Percentiles rank a stretch among this genome's conserved stretches.
phyloP scores from a whole-genome alignment of 1,140 invertebrate genomes.

The Drosophila rufa region DNA sequence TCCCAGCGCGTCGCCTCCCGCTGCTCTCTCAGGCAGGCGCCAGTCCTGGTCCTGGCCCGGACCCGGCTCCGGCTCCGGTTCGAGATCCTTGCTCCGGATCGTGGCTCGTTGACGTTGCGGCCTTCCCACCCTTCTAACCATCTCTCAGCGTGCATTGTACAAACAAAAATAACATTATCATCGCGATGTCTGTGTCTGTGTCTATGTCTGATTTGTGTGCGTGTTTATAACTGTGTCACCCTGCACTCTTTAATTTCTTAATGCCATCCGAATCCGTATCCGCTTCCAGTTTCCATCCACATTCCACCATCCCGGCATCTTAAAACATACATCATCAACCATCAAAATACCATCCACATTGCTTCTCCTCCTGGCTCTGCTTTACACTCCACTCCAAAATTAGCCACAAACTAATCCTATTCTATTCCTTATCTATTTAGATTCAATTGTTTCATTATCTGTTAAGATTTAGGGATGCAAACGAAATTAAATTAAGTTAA shows the following conservation, averaged over 20 bases:
- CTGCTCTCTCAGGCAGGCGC: constrained; percentile 35
- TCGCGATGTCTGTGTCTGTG: constrained; percentile 37
- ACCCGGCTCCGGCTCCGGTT: background rate
- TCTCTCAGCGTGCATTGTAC: constrained; percentile 54
- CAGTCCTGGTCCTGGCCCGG: constrained; percentile 4
- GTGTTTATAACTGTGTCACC: constrained; percentile 28
- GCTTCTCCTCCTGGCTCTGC: constrained; percentile 42
- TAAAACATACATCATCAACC: constrained; percentile 13
- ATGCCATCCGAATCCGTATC: constrained; percentile 8
- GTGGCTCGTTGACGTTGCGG: constrained; percentile 46
- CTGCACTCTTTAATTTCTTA: constrained; percentile 18
- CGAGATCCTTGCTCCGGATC: constrained; percentile 10
- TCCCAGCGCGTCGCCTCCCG: constrained; percentile 33
- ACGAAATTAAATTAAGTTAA: background rate
- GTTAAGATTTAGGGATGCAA: constrained; percentile 9
- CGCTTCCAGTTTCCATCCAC: constrained; percentile 35
- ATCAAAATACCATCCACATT: constrained; percentile 19
- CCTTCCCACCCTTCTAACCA: constrained; percentile 38
- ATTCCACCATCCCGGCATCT: constrained; percentile 14
- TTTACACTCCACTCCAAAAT: constrained; percentile 36
- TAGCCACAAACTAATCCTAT: constrained; percentile 19
- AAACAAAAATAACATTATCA: constrained; percentile 21
- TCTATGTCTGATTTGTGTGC: constrained; percentile 34
- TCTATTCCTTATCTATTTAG: background rate
- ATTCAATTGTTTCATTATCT: background rate